Conservation (phyloP, 1,140 invertebrate genomes). For the Scaptomyza pallida region DNA sequence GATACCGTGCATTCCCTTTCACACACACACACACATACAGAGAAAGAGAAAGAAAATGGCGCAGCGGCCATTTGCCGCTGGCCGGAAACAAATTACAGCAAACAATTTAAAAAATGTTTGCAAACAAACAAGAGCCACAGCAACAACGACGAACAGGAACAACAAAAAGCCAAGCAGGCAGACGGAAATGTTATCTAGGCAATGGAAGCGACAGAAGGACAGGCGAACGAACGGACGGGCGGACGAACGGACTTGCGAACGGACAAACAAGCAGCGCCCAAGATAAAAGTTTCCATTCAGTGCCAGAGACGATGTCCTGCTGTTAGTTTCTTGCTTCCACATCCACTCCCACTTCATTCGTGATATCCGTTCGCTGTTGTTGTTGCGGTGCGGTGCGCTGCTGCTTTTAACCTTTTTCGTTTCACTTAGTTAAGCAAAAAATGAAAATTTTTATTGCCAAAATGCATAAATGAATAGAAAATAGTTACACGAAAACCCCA, state of each 20-base stretch:
- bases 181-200: conserved; percentile 74
- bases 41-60: conserved; percentile 66
- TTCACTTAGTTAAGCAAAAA: conserved; percentile 82
- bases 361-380: conserved; percentile 34
- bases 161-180: conserved; percentile 33
- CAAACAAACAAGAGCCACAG: conserved; percentile 68
- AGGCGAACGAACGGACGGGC: conserved; percentile 33
- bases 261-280: conserved; percentile 46
- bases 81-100: conserved; percentile 80
- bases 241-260: conserved; percentile 25
- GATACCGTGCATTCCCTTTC: background rate
- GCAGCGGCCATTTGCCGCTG: conserved; percentile 69
- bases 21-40: background rate
- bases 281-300: conserved; percentile 67
- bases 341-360: conserved; percentile 11
- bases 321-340: conserved; percentile 1
- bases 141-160: conserved; percentile 33
- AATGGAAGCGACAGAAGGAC: conserved; percentile 55
- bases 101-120: conserved; percentile 83
- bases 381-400: too few species aligned
- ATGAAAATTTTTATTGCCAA: conserved; percentile 80
- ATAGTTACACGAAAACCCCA: conserved; percentile 63
- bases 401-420: conserved; percentile 72
- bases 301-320: conserved; percentile 31
- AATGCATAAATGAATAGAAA: conserved; percentile 82